A percentile compares a stretch with the other conserved stretches of the same genome.
phyloP scores from a whole-genome alignment of 37 sponge, comb jelly and placozoan species.

The Eunapius fragilis region DNA sequence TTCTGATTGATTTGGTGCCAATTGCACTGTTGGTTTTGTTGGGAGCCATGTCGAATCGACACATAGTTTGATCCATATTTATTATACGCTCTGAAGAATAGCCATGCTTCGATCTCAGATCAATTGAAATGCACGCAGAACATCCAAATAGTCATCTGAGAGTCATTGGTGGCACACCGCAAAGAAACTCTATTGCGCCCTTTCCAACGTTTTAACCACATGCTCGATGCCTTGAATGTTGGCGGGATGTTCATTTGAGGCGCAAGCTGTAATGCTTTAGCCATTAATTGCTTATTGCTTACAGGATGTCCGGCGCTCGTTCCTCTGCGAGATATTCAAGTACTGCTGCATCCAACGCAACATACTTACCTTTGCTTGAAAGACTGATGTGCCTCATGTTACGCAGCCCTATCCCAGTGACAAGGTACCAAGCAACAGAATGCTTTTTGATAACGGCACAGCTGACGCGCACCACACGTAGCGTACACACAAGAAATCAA shows the following conservation, averaged over 20 bases:
- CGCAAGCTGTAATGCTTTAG: constrained; percentile 23
- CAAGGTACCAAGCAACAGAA: too few species aligned
- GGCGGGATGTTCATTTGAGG: neutral
- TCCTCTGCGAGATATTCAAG: constrained; percentile 26
- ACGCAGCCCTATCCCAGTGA: too few species aligned
- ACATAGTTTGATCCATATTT: constrained; percentile 44
- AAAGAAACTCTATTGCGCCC: constrained; percentile 12
- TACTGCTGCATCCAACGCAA: neutral
- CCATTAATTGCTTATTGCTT: neutral
- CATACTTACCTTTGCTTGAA: neutral
- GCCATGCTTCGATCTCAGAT: neutral
- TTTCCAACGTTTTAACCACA: constrained; percentile 28
- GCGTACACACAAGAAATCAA: too few species aligned
- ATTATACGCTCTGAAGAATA: constrained; percentile 5
- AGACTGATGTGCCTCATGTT: too few species aligned
- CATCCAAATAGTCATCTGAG: constrained; percentile 21
- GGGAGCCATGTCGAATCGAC: constrained; percentile 31
- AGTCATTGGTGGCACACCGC: constrained; percentile 15
- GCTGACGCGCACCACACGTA: too few species aligned
- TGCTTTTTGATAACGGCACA: too few species aligned
- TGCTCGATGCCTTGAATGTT: constrained; percentile 10
- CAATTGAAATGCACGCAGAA: neutral
- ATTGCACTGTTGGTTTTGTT: neutral
- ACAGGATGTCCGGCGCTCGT: constrained; percentile 17
- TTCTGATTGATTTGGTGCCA: neutral